Evolutionary conservation across 2,113 vertebrate species (phyloP), one percentile per base, ranked within the genome.

Genomic region (Pseudorasbora parva): DNA sequence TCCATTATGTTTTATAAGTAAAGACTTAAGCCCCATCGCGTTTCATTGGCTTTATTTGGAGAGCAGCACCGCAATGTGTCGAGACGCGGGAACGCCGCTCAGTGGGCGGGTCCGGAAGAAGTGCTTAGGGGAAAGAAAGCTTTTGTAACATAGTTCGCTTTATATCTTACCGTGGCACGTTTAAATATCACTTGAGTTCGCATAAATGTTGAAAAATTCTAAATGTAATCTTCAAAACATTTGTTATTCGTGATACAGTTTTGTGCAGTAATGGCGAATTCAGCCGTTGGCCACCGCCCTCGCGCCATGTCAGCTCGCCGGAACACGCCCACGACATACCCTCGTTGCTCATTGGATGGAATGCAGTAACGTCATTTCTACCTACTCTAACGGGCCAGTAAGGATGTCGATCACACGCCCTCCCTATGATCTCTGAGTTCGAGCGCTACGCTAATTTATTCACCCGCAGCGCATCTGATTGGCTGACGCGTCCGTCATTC

Each of bases 1-100:
- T 89, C 90, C 91, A 92, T 91, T 91, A 89, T 92, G 92, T 94
- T 94, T 94, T 94, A 86, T 94, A 90, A 88, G 87, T 90, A 94
- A 93, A 87, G 86, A 92, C 91, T 90, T 91, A 92, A 92, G 91
- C 92, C 88, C 87, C 91, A 93, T 90, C 87, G 89, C 91, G 92
- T 91, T 93, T 85, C 93, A 89, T 92, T 92, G 91, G 91, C 91
- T 91, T 93, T 93, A 85, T 92, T 92, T 91, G 86, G 89, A 86
- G 85, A 71, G 25, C 43, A 51, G 57, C 82, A 47, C 82, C 23
- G 6, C 45, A 3, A 6, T 41, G 30, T 77, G 75, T 77, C 30
- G 4, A 75, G 5, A 30, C 17, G 73, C 47, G 73, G 73, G 49
- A 33, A 75, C 47, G 12, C 12, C 3, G 23, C 45, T 15, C 23